Conservation (phyloP, 2,113 vertebrate genomes). For the Sarotherodon lohbergeri region DNA sequence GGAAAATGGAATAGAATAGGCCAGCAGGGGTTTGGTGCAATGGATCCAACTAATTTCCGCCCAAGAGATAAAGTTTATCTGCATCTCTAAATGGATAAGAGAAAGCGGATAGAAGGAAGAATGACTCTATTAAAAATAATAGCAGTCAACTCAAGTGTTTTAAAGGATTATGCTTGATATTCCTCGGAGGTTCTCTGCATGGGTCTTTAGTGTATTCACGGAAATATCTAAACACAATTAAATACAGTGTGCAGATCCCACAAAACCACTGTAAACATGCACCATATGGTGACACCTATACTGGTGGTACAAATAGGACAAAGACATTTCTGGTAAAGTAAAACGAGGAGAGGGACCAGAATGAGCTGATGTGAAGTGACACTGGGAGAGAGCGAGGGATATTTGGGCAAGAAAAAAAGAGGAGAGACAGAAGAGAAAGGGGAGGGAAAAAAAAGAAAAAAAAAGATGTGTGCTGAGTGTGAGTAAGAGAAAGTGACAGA, state of each 20-base stretch:
- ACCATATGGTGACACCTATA: neutral
- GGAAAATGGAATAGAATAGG: conserved; percentile 49
- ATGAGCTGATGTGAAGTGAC: conserved; percentile 50
- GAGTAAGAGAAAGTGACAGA: conserved; percentile 75
- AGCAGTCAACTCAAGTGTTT: conserved; percentile 2
- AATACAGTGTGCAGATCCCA: neutral
- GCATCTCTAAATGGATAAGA: conserved; percentile 28
- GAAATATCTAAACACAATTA: neutral
- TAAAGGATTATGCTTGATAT: conserved; percentile 16
- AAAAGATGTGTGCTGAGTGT: conserved; percentile 64
- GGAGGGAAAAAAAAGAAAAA: neutral
- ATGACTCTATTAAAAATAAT: conserved; percentile 20
- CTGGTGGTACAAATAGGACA: neutral
- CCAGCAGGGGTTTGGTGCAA: conserved; percentile 30
- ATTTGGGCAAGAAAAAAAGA: conserved; percentile 16
- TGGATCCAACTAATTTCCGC: conserved; percentile 34
- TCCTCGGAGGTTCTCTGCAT: neutral
- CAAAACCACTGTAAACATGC: neutral
- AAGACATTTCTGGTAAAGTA: neutral
- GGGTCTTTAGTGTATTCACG: neutral
- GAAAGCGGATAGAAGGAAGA: neutral
- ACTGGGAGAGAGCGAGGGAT: conserved; percentile 12
- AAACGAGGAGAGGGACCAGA: neutral
- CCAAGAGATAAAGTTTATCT: conserved; percentile 39
- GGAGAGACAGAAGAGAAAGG: neutral